phyloP scores from a whole-genome alignment of 2,797 vertebrate genomes.

The Cuniculus paca region DNA sequence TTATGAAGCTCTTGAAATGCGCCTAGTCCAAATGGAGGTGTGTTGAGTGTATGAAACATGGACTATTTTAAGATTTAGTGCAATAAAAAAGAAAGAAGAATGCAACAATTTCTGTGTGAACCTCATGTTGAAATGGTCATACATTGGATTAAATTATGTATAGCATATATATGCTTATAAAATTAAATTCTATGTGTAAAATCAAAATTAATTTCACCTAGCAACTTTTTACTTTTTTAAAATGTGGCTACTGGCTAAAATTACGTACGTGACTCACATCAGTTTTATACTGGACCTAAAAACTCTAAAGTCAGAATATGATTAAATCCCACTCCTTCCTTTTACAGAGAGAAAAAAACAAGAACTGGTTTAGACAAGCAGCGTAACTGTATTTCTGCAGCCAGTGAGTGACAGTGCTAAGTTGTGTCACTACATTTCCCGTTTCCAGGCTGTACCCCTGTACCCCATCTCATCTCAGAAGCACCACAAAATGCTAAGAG shows the following conservation, averaged over 20 bases:
- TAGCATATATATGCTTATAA: neutral
- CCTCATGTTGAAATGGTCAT: neutral
- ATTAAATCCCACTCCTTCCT: neutral
- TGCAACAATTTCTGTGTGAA: neutral
- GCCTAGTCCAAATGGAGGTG: neutral
- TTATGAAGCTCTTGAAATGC: neutral
- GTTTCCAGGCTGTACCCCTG: neutral
- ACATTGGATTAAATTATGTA: neutral
- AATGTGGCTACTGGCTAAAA: neutral
- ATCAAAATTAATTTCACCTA: constrained; percentile 26
- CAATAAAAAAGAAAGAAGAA: neutral
- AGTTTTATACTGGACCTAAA: neutral
- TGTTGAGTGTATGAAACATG: neutral
- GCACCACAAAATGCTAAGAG: neutral
- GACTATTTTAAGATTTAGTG: neutral
- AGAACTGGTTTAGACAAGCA: neutral
- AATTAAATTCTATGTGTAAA: neutral
- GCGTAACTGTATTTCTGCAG: neutral
- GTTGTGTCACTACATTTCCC: neutral
- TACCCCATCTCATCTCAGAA: neutral
- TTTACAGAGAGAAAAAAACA: constrained; percentile 36
- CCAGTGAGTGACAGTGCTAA: neutral
- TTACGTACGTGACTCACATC: neutral
- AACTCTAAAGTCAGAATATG: neutral
- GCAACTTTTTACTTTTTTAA: neutral